Evolutionary conservation across 2,113 vertebrate genomes (phyloP).

Genomic region (Otus sunia): DNA sequence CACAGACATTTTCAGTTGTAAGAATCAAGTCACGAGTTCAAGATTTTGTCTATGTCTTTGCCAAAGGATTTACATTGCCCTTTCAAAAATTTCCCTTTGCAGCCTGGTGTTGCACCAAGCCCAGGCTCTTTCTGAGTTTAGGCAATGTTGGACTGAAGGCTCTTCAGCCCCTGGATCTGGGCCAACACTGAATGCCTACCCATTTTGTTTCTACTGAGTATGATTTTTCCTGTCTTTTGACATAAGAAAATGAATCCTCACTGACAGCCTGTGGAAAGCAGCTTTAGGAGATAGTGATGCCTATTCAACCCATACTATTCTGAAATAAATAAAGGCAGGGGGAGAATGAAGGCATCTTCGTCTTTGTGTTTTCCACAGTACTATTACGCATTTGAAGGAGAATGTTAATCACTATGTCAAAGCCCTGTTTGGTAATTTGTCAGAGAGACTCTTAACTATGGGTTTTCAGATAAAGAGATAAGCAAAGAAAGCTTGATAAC

Average conservation of each 20-base stretch:
- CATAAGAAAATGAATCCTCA: background rate
- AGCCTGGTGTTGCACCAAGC: background rate
- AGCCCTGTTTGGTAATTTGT: background rate
- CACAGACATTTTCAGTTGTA: background rate
- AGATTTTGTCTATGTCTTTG: background rate
- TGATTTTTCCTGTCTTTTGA: background rate
- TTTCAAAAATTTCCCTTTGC: background rate
- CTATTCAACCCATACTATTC: background rate
- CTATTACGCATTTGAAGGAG: background rate
- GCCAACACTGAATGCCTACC: background rate
- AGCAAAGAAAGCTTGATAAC: background rate
- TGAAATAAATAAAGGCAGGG: background rate
- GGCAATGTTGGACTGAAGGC: background rate
- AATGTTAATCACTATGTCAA: background rate
- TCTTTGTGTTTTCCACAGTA: background rate
- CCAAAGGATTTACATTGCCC: background rate
- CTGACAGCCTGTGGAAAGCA: background rate
- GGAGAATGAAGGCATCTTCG: background rate
- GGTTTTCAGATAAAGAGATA: background rate
- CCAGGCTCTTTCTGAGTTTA: background rate
- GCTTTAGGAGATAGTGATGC: background rate
- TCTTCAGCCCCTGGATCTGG: background rate
- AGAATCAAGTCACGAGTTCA: background rate
- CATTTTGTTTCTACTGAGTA: background rate
- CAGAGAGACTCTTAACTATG: background rate